Base-by-base conservation (phyloP, 2,797 vertebrate species). In the Tachyglossus aculeatus region DNA sequence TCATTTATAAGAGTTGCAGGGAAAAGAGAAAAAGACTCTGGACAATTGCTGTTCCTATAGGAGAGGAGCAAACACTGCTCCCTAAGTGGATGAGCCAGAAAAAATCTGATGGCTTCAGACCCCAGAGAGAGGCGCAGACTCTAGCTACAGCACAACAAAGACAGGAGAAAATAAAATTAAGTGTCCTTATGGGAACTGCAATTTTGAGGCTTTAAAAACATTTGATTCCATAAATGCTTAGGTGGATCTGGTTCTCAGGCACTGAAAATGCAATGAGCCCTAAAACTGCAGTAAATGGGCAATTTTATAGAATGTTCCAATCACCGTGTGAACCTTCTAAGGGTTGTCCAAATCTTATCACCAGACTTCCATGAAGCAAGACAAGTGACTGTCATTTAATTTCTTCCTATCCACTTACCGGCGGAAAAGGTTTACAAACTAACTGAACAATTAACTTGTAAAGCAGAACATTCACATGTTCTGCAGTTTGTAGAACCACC, bases 161-260 rank as follows among this genome's bases (percentile, higher is more conserved):
- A 81, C 73, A 74, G 69, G 48, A 67, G 66, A 59, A 85, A 77
- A 77, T 51, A 72, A 73, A 86, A 79, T 79, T 81, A 79, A 77
- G 57, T 51, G 24, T 57, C 77, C 72, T 83, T 75, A 57, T 13
- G 31, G 58, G 78, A 67, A 70, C 10, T 21, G 64, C 18, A 57
- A 53, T 33, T 55, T 51, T 41, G 27, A 51, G 15, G 71, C 50
- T 70, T 44, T 52, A 54, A 59, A 68, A n/a, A 40, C 68, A 40
- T 73, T 48, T 50, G 12, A 70, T 29, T 74, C 74, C 47, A 58
- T 44, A 71, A 68, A 68, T 52, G 24, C 14, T 76, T 43, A 50
- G 25, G 14, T 54, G 51, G 71, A 18, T 50, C 12, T 51, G 53
- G 47, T 67, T 44, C 25, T 11, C 25, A 36, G 51, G 15, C 54